phyloP scores from a whole-genome alignment of 53 echinoderm and acorn worm species.

The Hippasteria phrygiana region DNA sequence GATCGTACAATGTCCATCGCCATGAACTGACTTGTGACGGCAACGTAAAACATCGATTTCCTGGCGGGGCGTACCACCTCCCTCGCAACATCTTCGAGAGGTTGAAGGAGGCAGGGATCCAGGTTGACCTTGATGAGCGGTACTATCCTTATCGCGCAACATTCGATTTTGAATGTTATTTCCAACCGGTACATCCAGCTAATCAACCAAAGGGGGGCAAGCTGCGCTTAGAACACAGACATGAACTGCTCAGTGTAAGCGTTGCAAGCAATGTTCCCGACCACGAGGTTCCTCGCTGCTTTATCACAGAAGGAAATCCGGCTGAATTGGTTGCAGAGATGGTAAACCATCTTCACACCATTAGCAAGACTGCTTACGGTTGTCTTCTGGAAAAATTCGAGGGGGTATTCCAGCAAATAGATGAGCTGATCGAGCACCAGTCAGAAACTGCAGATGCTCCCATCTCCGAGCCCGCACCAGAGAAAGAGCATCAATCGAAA shows the following conservation, averaged over 20 bases:
- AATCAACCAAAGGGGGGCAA: background rate
- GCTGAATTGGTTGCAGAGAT: too few species aligned
- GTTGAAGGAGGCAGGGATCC: slow-evolving; percentile 58
- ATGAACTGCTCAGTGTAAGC: slow-evolving; percentile 37
- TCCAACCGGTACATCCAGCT: background rate
- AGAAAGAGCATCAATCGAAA: too few species aligned
- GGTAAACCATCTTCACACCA: too few species aligned
- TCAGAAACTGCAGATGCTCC: too few species aligned
- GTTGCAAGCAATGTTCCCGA: slow-evolving; percentile 66
- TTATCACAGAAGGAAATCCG: too few species aligned
- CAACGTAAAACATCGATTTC: slow-evolving; percentile 48
- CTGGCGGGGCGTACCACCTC: too few species aligned
- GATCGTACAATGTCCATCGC: background rate
- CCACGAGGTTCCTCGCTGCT: background rate
- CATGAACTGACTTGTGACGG: slow-evolving; percentile 64
- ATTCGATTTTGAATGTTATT: slow-evolving; percentile 53
- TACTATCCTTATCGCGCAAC: slow-evolving; percentile 58
- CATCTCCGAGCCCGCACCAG: too few species aligned
- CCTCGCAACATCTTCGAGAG: slow-evolving; percentile 37
- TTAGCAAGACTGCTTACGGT: too few species aligned
- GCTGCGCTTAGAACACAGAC: background rate
- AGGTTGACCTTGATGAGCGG: background rate
- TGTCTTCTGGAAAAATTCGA: too few species aligned
- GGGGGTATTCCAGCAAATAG: too few species aligned
- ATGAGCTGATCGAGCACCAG: too few species aligned